Evolutionary conservation across 2,113 vertebrate species (phyloP).

Genomic region (Todiramphus chloris): DNA sequence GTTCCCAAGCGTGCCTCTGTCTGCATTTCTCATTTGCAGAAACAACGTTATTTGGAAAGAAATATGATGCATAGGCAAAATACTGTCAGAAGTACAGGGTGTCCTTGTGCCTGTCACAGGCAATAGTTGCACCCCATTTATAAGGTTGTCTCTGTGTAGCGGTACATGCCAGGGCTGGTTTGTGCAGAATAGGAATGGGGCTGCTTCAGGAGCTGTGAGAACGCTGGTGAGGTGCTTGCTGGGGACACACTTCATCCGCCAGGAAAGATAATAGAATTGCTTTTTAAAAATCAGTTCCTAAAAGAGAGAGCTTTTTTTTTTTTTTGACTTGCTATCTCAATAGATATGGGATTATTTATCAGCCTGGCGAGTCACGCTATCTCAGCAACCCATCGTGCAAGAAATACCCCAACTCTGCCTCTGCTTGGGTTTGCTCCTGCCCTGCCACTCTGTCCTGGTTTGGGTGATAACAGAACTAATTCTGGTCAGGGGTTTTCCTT

Average conservation of each 20-base stretch:
- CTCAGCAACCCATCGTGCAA: accelerated
- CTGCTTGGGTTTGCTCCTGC: neutral
- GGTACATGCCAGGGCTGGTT: neutral
- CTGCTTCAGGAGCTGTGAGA: neutral
- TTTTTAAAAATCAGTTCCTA: neutral
- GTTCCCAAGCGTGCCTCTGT: neutral
- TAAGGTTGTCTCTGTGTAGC: neutral
- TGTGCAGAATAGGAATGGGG: accelerated
- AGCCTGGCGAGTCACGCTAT: neutral
- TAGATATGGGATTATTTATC: neutral
- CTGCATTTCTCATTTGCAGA: neutral
- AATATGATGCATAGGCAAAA: neutral
- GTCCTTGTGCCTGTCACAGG: neutral
- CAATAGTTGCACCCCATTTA: neutral
- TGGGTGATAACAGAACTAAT: no score
- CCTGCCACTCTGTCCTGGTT: neutral
- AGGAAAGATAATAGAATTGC: conserved; percentile 21
- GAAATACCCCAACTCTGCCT: neutral
- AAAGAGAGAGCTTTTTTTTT: neutral
- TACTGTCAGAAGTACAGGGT: neutral
- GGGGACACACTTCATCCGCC: neutral
- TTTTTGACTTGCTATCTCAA: neutral
- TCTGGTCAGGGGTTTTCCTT: no score
- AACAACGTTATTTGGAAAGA: neutral
- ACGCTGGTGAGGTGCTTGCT: neutral